phyloP scores from a whole-genome alignment of 2,888 invertebrate genomes.

The Platycheirus albimanus region DNA sequence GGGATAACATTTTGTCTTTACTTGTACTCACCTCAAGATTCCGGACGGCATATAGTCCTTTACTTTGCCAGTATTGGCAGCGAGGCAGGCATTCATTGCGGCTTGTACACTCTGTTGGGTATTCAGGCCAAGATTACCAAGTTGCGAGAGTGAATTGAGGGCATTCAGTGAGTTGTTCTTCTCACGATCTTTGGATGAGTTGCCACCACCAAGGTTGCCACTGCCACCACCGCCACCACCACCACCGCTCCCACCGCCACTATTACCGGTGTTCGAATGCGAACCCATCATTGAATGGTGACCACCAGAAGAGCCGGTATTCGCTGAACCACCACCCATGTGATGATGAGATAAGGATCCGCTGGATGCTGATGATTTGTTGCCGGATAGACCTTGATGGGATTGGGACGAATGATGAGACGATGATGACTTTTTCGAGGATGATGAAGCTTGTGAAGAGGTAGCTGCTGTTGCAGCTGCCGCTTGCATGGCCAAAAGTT shows the following conservation, averaged over 20 bases:
- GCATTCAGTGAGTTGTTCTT: conserved; percentile 82
- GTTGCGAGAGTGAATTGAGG: conserved; percentile 81
- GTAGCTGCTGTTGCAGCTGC: conserved; percentile 81
- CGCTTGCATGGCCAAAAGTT: conserved; percentile 82
- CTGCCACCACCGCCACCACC: conserved; percentile 46
- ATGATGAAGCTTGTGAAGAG: conserved; percentile 75
- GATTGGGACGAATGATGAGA: conserved; percentile 75
- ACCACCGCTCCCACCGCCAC: not conserved
- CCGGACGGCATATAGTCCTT: conserved; percentile 83
- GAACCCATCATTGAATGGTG: conserved; percentile 79
- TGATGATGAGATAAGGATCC: conserved; percentile 69
- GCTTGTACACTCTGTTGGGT: conserved; percentile 83
- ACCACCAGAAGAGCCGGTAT: conserved; percentile 64
- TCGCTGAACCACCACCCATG: conserved; percentile 69
- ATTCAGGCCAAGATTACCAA: conserved; percentile 81
- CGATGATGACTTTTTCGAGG: conserved; percentile 76
- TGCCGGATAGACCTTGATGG: conserved; percentile 62
- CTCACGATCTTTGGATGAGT: conserved; percentile 79
- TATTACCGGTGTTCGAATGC: conserved; percentile 68
- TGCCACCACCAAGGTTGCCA: conserved; percentile 60
- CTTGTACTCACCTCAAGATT: conserved; percentile 83
- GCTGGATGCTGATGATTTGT: conserved; percentile 65
- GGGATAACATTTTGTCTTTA: conserved; percentile 45
- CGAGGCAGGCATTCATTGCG: conserved; percentile 83
- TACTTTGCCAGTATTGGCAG: conserved; percentile 79